Evolutionary conservation across 2,888 invertebrate genomes (phyloP), one percentile per base, ranked within the genome.

Genomic region (Drosophila leonis): DNA sequence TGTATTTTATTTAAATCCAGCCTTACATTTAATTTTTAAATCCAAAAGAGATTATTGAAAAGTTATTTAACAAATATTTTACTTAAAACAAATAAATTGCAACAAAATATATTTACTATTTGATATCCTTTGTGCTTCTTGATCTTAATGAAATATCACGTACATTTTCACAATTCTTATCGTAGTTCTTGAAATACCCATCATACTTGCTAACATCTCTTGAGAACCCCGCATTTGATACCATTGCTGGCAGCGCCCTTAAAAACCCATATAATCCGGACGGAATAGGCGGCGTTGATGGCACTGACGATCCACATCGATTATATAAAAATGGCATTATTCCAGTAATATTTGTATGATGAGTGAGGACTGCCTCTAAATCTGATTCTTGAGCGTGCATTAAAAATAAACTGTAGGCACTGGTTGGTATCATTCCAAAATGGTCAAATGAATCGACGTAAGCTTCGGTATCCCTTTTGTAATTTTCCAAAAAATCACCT

Each of bases 401-500:
- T 62, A 96, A 91, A 90, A 96, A 96, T 77, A 95, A 94, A 74
- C 94, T 93, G 83, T 95, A 95, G 65, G 95, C 88, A 74, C 94
- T 93, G 92, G 91, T 94, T 44, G 93, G 92, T 74, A 93, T 93
- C 92, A 93, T 93, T 4, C 92, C 95, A 56, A 95, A 95, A 72
- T 94, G 94, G 84, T 96, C 96, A 70, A 95, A 95, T 61, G 95
- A 94, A 92, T 96, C 96, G 4, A 95, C 94, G 90, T 95, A 96
- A 31, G 96, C 93, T 83, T 97, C 97, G 0, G 97, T 97, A 93
- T 97, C 97, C 62, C 96, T 94, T 91, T 96, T 96, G 93, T 97
- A 97, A 87, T 96, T 94, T 93, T 97, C 96, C 57, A 97, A 94
- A 93, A 97, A 97, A 92, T 97, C 97, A 90, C 96, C 96, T 57